Evolutionary conservation across 2,113 vertebrate genomes (phyloP).

Genomic region (Otis tarda): DNA sequence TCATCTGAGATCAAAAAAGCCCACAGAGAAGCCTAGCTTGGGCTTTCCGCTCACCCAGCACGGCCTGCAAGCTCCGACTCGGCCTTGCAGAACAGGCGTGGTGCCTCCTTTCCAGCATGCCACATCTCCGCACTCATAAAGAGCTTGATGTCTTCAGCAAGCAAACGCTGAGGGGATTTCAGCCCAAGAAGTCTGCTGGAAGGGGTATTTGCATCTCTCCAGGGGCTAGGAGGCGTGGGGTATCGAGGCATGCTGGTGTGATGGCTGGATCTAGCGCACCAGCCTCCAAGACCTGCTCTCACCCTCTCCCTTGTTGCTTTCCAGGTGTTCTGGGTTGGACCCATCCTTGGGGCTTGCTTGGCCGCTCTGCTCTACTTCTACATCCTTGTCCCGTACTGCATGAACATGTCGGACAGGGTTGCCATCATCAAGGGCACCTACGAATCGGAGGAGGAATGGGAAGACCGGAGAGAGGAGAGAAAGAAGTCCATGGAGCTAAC

Average conservation of each 20-base stretch:
- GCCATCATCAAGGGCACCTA: constrained; percentile 80
- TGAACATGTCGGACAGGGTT: constrained; percentile 74
- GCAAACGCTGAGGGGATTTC: background rate
- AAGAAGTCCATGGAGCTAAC: constrained; percentile 81
- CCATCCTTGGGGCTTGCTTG: constrained; percentile 75
- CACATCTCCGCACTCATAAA: background rate
- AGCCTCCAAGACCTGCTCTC: background rate
- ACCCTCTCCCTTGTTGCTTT: background rate
- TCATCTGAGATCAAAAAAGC: background rate
- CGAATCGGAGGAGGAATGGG: constrained; percentile 79
- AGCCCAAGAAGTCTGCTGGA: background rate
- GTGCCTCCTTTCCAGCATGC: background rate
- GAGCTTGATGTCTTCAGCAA: background rate
- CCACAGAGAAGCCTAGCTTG: background rate
- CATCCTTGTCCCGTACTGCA: constrained; percentile 77
- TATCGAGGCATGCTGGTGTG: background rate
- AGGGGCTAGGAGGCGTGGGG: rapidly evolving
- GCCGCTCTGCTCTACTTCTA: constrained; percentile 82
- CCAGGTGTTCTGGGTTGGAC: constrained; percentile 86
- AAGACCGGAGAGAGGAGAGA: constrained; percentile 74
- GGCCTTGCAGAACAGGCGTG: background rate
- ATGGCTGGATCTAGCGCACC: no score
- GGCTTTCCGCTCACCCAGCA: background rate
- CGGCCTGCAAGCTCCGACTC: background rate
- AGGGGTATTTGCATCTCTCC: rapidly evolving